Conservation (phyloP, 2,888 invertebrate genomes). For the Drosophila birchii region DNA sequence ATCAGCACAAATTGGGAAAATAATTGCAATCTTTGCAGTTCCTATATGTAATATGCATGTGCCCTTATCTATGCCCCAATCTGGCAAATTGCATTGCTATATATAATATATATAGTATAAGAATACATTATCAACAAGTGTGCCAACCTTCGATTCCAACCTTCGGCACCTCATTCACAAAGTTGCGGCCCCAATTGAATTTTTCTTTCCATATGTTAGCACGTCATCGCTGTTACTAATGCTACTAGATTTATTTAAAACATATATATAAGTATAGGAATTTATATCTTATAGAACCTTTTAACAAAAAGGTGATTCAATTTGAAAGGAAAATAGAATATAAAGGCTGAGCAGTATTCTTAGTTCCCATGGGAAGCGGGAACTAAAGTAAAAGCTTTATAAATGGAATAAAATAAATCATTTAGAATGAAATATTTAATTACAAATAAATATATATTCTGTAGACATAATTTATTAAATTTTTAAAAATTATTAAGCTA, state of each 20-base stretch:
- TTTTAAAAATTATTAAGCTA: background rate
- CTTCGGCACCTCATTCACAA: constrained; percentile 13
- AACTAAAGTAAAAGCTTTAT: background rate
- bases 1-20: constrained; percentile 1
- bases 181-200: constrained; percentile 4
- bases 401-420: accelerated
- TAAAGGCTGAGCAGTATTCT: background rate
- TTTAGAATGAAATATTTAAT: background rate
- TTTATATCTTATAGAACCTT: background rate
- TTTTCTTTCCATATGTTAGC: constrained; percentile 25
- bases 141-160: constrained; percentile 23
- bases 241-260: background rate
- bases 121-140: constrained; percentile 18
- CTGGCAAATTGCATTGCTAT: background rate
- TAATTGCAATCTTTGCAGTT: background rate
- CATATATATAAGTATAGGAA: background rate
- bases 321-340: background rate
- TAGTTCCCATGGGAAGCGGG: constrained; percentile 11
- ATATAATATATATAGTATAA: background rate
- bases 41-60: constrained; percentile 3
- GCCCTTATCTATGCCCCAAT: constrained; percentile 24
- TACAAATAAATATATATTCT: background rate
- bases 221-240: constrained; percentile 8
- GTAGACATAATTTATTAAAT: background rate
- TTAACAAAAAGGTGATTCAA: constrained; percentile 1